A percentile compares a stretch with the other conserved stretches of the same genome.
phyloP scores from a whole-genome alignment of 2,797 vertebrate genomes.

The Parotocinclus haroldoi region DNA sequence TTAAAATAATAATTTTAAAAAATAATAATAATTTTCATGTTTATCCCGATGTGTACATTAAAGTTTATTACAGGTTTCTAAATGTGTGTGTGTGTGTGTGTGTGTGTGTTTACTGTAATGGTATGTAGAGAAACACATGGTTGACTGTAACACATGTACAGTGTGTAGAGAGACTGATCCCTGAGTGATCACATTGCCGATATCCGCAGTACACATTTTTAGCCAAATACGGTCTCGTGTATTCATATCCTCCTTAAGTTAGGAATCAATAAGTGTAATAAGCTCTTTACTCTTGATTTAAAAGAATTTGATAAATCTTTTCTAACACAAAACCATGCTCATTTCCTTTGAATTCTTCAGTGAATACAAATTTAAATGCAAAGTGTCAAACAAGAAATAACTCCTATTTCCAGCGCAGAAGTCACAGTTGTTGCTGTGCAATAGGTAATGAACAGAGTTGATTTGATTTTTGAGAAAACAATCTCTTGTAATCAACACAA shows the following conservation, averaged over 20 bases:
- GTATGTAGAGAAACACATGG: conserved; percentile 17
- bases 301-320: conserved; percentile 28
- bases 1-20: not conserved
- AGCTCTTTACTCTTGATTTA: conserved; percentile 17
- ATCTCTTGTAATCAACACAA: conserved; percentile 13
- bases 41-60: no score
- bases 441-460: conserved; percentile 9
- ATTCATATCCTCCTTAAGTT: conserved; percentile 32
- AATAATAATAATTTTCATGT: not conserved
- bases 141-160: conserved; percentile 15
- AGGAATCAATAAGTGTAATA: conserved; percentile 26
- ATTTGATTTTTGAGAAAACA: conserved; percentile 12
- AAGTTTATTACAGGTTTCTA: no score
- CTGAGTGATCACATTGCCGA: conserved; percentile 29
- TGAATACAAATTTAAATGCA: conserved; percentile 16
- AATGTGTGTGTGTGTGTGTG: not conserved
- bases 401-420: conserved; percentile 7
- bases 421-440: not conserved
- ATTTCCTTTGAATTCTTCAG: conserved; percentile 22
- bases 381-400: conserved; percentile 26
- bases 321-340: conserved; percentile 8
- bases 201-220: conserved; percentile 29
- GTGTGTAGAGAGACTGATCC: conserved; percentile 17
- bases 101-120: not conserved
- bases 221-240: conserved; percentile 26